A percentile compares a stretch with the other conserved stretches of the same genome.
phyloP scores from a whole-genome alignment of 2,888 invertebrate species.

The Piscicola geometra region DNA sequence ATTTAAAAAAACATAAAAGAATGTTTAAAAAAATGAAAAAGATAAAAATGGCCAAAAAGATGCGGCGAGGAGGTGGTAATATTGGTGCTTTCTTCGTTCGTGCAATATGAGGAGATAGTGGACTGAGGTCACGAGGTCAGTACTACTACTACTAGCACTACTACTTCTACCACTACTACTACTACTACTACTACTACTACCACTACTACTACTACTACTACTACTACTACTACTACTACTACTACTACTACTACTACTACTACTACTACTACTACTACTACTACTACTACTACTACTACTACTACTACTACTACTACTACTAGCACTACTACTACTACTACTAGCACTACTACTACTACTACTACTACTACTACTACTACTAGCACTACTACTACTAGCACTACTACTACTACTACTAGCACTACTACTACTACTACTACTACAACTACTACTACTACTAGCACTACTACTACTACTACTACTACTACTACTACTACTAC shows the following conservation, averaged over 20 bases:
- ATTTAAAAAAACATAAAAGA: too few relatives aligned
- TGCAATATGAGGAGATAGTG: constrained; percentile 6
- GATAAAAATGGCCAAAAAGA: too few relatives aligned
- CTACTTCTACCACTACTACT: too few relatives aligned
- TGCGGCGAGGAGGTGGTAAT: too few relatives aligned
- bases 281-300: constrained; percentile 31
- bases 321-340: constrained; percentile 18
- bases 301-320: constrained; percentile 29
- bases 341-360: constrained; percentile 12
- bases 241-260: constrained; percentile 19
- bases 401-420: constrained; percentile 16
- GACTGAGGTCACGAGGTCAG: background rate
- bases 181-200: too few relatives aligned
- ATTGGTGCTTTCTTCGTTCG: background rate
- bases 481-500: constrained; percentile 43
- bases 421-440: constrained; percentile 32
- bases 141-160: too few relatives aligned
- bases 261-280: constrained; percentile 31
- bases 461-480: constrained; percentile 54
- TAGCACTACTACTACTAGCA: background rate
- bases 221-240: constrained; percentile 16
- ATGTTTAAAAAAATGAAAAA: too few relatives aligned
- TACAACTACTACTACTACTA: constrained; percentile 39
- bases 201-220: background rate
- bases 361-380: too few relatives aligned